Base-by-base conservation (phyloP, 2,888 invertebrate species). In the Scelioninae gen. 1 region DNA sequence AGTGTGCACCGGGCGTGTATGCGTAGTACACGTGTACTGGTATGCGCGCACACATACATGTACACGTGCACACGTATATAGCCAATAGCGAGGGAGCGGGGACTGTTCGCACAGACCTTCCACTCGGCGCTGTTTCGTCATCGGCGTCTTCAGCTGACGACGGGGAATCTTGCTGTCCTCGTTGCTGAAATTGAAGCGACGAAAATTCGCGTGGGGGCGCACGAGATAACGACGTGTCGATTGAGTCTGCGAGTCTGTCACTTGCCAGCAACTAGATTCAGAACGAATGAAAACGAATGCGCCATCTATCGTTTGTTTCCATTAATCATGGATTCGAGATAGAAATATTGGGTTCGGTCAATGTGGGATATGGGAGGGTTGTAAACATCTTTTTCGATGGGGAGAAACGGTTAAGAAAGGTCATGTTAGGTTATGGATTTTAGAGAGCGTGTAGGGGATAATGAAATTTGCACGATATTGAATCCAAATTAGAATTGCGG, bases 41-140 rank as follows among this genome's bases (percentile, higher is more conserved):
- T n/a, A 16, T 51, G 16, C 31, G 16, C 43, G 31, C 40, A 31
- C 40, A 40, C 47, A 13, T 29, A 16, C 72, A n/a, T 53, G 43
- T 23, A 5, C 49, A 23, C 16, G 6, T 23, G 10, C 23, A n/a
- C 49, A 23, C 34, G 8, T 34, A 7, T 8, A 34, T 7, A 49
- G 23, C 16, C 9, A 9, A 1, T 3, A 16, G 23, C 49, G 49
- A 23, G 10, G 0, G 23, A 23, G 23, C 23, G 45, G 58, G 16
- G 62, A 40, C 5, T 9, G 74, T 69, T 75, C 45, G 40, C 56
- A 1, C 74, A 81, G 80, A 80, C 31, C 4, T 5, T 74, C 74
- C 80, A 68, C 80, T 81, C 63, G 80, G 43, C 51, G 38, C 5
- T 40, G 11, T 75, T 81, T 81, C 80, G 80, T 81, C 80, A 81